phyloP scores from a whole-genome alignment of 2,113 vertebrate species.

The Plecotus auritus region DNA sequence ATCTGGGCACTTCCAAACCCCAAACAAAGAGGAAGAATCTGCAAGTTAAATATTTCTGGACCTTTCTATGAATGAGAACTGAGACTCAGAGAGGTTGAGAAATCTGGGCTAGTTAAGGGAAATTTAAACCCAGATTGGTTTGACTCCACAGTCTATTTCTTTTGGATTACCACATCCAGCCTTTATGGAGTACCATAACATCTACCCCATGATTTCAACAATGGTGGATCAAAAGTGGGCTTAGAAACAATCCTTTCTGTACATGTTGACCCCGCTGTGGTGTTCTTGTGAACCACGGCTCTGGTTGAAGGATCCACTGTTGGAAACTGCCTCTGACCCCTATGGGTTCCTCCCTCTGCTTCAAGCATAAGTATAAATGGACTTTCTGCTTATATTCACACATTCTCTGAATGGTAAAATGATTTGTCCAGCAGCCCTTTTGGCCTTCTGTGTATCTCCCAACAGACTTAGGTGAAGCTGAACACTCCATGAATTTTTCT shows the following conservation, averaged over 20 bases:
- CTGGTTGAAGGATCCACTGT: not conserved
- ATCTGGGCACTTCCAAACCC: too few relatives aligned
- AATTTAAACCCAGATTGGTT: not conserved
- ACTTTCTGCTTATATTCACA: not conserved
- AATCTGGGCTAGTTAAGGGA: not conserved
- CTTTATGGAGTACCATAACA: not conserved
- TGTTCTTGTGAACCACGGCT: not conserved
- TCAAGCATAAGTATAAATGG: not conserved
- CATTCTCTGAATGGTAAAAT: slow-evolving; percentile 16
- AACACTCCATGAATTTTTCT: slow-evolving; percentile 66
- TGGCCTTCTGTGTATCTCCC: slow-evolving; percentile 2
- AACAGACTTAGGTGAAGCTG: slow-evolving; percentile 7
- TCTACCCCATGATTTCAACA: not conserved
- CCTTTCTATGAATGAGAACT: slow-evolving; percentile 39
- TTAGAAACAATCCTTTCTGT: not conserved
- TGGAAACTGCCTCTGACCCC: not conserved
- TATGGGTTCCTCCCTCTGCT: not conserved
- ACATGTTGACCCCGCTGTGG: not conserved
- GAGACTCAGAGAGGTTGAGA: slow-evolving; percentile 1
- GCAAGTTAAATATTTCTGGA: not conserved
- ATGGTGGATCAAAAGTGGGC: not conserved
- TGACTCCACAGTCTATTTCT: not conserved
- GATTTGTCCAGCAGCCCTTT: not conserved
- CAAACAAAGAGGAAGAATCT: too few relatives aligned
- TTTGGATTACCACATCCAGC: not conserved